A percentile compares a stretch with the other conserved stretches of the same genome.
Conservation (phyloP, 2,113 vertebrate species). For the Crotalus horridus region DNA sequence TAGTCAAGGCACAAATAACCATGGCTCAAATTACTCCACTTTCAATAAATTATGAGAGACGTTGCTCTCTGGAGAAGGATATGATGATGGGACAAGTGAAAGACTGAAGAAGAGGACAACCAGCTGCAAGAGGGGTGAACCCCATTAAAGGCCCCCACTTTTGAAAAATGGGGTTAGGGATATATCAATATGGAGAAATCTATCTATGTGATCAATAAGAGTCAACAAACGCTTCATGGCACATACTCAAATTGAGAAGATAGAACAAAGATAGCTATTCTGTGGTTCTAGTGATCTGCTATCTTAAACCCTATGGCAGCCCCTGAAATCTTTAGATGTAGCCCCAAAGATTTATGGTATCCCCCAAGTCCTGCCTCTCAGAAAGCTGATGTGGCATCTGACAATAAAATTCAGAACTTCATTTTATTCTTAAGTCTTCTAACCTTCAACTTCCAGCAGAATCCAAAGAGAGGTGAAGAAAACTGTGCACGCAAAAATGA, state of each 20-base stretch:
- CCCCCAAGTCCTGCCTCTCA: background rate
- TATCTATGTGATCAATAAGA: background rate
- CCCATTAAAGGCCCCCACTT: too few relatives aligned
- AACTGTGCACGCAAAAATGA: background rate
- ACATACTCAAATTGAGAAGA: background rate
- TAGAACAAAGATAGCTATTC: background rate
- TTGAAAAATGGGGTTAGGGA: background rate
- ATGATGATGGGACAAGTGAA: background rate
- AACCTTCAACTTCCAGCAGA: background rate
- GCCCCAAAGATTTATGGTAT: background rate
- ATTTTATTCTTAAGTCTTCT: background rate
- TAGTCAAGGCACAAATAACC: background rate
- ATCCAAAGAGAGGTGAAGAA: background rate
- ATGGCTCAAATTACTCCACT: background rate
- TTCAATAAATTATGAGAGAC: background rate
- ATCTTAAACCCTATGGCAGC: background rate
- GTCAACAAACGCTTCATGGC: background rate
- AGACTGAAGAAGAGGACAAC: background rate
- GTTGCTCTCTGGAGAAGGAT: background rate
- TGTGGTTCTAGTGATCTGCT: background rate
- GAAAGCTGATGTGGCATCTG: background rate
- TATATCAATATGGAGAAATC: background rate
- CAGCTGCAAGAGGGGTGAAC: background rate
- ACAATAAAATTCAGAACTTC: background rate
- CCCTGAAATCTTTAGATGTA: background rate